Evolutionary conservation across 1,140 invertebrate species (phyloP).

Genomic region (Rhynchophorus ferrugineus): DNA sequence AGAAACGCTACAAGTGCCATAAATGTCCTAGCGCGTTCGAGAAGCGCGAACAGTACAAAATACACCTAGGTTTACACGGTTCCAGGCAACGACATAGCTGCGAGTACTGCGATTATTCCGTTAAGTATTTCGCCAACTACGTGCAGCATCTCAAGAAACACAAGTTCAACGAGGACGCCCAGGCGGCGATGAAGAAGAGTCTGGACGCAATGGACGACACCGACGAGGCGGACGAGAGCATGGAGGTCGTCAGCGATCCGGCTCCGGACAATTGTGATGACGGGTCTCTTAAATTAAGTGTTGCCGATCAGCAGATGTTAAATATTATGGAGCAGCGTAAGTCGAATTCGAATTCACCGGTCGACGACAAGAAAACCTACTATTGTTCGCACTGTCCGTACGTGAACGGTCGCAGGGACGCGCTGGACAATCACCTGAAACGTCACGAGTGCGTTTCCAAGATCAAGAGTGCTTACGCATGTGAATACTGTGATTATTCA

Average conservation of each 20-base stretch:
- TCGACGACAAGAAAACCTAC: constrained; percentile 46
- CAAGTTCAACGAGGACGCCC: constrained; percentile 59
- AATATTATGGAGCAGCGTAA: constrained; percentile 37
- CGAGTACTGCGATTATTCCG: constrained; percentile 80
- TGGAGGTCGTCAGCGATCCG: constrained; percentile 32
- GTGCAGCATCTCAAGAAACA: constrained; percentile 73
- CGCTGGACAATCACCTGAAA: constrained; percentile 65
- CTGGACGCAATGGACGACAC: constrained; percentile 40
- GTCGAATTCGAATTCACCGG: constrained; percentile 35
- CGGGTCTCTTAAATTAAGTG: constrained; percentile 34
- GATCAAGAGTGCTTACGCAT: constrained; percentile 54
- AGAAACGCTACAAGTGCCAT: constrained; percentile 73
- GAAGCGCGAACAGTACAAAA: constrained; percentile 76
- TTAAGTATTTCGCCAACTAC: constrained; percentile 77
- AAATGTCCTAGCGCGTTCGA: constrained; percentile 86
- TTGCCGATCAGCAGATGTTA: constrained; percentile 48
- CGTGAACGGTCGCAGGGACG: constrained; percentile 61
- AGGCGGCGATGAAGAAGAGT: constrained; percentile 46
- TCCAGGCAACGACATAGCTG: constrained; percentile 77
- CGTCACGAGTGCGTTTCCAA: constrained; percentile 56
- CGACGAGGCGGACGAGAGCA: constrained; percentile 36
- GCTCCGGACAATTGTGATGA: constrained; percentile 3
- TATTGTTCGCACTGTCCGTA: constrained; percentile 74
- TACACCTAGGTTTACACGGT: constrained; percentile 76
- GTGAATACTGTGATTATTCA: constrained; percentile 78